phyloP scores from a whole-genome alignment of 2,888 invertebrate species.

The Acleris sparsana region DNA sequence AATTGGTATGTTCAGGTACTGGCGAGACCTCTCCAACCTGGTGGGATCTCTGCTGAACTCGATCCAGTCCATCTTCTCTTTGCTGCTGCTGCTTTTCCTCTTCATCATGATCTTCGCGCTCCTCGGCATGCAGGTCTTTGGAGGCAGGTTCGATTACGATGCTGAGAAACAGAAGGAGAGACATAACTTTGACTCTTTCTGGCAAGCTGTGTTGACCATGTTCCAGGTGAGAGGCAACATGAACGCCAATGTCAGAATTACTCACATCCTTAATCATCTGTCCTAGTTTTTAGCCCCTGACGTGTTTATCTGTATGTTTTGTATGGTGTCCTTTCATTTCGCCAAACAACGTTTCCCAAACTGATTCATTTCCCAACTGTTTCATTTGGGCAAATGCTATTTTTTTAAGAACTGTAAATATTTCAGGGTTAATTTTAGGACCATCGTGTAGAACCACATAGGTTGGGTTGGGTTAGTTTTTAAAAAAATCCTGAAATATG shows the following conservation, averaged over 20 bases:
- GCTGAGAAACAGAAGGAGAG: conserved; percentile 93
- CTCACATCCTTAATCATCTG: too few relatives aligned
- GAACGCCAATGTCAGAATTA: not conserved
- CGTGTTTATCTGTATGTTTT: too few relatives aligned
- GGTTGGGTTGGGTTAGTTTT: too few relatives aligned
- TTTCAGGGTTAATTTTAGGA: too few relatives aligned
- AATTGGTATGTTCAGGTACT: conserved; percentile 87
- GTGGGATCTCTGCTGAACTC: conserved; percentile 99
- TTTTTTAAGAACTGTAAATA: too few relatives aligned
- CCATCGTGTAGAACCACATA: too few relatives aligned
- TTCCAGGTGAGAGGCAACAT: conserved; percentile 90
- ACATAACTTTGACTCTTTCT: conserved; percentile 99
- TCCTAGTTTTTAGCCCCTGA: too few relatives aligned
- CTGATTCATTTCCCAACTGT: too few relatives aligned
- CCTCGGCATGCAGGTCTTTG: conserved; percentile 99
- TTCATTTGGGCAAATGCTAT: too few relatives aligned
- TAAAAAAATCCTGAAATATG: too few relatives aligned
- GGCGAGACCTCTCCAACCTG: conserved; percentile 98
- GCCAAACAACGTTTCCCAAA: too few relatives aligned
- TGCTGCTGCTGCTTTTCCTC: conserved; percentile 97
- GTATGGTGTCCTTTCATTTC: too few relatives aligned
- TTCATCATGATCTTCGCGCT: conserved; percentile 99
- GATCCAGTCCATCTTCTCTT: conserved; percentile 99
- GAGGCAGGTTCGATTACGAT: conserved; percentile 97
- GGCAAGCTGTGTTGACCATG: conserved; percentile 98